phyloP scores from a whole-genome alignment of 2,113 vertebrate species.

The Rallus limicola region DNA sequence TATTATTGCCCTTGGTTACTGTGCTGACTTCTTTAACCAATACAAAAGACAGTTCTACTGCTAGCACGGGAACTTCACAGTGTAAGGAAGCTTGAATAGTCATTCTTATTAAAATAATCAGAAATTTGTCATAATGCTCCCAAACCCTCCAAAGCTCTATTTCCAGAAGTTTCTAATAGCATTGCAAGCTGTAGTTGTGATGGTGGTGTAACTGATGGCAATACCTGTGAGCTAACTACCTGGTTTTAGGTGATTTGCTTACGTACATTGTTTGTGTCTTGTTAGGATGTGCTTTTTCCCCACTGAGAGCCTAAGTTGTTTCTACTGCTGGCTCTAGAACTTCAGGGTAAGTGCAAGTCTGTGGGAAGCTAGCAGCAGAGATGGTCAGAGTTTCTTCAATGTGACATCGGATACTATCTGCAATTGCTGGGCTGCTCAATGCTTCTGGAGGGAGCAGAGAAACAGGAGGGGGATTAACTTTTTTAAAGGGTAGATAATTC shows the following conservation, averaged over 20 bases:
- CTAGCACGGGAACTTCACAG: background rate
- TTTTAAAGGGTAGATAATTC: too few species aligned
- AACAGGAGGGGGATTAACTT: too few species aligned
- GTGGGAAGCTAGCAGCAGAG: background rate
- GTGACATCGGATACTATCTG: rapidly evolving
- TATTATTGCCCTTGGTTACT: background rate
- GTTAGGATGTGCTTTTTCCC: background rate
- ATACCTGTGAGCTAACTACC: background rate
- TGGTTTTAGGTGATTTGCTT: background rate
- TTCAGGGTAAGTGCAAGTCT: background rate
- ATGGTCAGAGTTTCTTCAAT: background rate
- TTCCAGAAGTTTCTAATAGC: background rate
- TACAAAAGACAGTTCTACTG: background rate
- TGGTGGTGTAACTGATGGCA: background rate
- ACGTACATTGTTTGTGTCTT: background rate
- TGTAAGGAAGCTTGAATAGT: background rate
- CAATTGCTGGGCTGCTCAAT: background rate
- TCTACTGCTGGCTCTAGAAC: background rate
- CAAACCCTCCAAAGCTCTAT: background rate
- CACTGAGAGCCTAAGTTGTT: background rate
- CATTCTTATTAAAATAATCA: background rate
- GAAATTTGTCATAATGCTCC: background rate
- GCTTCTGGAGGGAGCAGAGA: background rate
- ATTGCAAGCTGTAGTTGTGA: background rate
- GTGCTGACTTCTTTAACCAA: background rate